phyloP scores from a whole-genome alignment of 2,113 vertebrate genomes.

The Herpailurus yagouaroundi region DNA sequence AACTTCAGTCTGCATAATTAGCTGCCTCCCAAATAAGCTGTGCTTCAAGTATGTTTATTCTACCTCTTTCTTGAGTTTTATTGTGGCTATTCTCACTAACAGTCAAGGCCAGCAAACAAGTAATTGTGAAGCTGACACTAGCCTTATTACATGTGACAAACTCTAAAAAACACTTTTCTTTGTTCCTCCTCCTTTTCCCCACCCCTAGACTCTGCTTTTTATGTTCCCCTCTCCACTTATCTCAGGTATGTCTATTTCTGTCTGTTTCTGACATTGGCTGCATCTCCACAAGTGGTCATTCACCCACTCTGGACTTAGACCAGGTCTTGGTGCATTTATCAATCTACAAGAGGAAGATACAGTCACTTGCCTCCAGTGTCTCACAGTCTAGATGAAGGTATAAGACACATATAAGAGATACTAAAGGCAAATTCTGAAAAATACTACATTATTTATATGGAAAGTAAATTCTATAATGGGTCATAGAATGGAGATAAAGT shows the following conservation, averaged over 20 bases:
- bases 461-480: not conserved
- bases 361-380: not conserved
- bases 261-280: not conserved
- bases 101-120: conserved; percentile 20
- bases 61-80: not conserved
- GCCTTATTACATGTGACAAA: conserved; percentile 30
- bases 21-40: conserved; percentile 28
- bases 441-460: not conserved
- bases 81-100: conserved; percentile 19
- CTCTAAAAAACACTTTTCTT: conserved; percentile 12
- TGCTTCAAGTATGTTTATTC: not conserved
- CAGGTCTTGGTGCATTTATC: not conserved
- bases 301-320: not conserved
- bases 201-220: not conserved
- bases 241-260: conserved; percentile 28
- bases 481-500: not conserved
- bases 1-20: conserved; percentile 4
- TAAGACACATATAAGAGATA: not conserved
- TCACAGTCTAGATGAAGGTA: not conserved
- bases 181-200: not conserved
- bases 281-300: not conserved
- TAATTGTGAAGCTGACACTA: conserved; percentile 37
- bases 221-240: not conserved
- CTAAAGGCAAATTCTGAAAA: not conserved
- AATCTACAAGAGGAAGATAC: not conserved